Percentiles rank a stretch among this genome's conserved stretches.
These are phyloP conservation scores for Pyrgilauda ruficollis DNA, from an alignment of 2,113 vertebrate genomes.

Conservation along the genomic window DNA sequence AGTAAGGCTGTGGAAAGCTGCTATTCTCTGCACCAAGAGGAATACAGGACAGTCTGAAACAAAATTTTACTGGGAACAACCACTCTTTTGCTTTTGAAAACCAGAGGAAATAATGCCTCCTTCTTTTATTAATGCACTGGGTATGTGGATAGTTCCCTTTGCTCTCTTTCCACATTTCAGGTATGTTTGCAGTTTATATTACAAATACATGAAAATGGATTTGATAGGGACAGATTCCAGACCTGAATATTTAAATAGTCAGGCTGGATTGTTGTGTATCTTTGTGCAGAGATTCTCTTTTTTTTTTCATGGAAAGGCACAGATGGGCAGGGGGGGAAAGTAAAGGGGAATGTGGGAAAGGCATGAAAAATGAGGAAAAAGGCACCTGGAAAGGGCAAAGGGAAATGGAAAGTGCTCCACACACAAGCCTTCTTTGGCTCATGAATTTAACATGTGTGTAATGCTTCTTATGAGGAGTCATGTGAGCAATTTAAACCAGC, in stretches of 20 bases:
- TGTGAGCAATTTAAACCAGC: conserved; percentile 62
- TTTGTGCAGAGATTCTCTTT: background rate
- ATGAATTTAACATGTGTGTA: conserved; percentile 55
- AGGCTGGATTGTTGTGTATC: background rate
- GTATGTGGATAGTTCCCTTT: background rate
- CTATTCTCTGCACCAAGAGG: background rate
- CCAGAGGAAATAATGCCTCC: background rate
- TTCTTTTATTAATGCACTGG: background rate
- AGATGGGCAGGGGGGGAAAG: background rate
- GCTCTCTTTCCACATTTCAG: background rate
- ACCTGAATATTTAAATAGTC: background rate
- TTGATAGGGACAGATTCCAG: background rate
- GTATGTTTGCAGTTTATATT: background rate
- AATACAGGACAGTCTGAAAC: background rate
- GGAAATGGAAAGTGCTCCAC: background rate
- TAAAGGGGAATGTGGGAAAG: background rate
- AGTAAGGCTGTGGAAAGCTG: background rate
- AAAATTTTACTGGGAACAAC: background rate
- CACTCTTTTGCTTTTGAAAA: background rate
- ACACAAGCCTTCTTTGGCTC: conserved; percentile 30
- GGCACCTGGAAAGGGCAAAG: conserved; percentile 41
- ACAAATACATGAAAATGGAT: background rate
- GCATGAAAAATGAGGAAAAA: conserved; percentile 19
- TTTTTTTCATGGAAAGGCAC: background rate
- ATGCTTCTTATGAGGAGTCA: conserved; percentile 44